Evolutionary conservation across 2,888 invertebrate genomes (phyloP).

Genomic region (Thymelicus sylvestris): DNA sequence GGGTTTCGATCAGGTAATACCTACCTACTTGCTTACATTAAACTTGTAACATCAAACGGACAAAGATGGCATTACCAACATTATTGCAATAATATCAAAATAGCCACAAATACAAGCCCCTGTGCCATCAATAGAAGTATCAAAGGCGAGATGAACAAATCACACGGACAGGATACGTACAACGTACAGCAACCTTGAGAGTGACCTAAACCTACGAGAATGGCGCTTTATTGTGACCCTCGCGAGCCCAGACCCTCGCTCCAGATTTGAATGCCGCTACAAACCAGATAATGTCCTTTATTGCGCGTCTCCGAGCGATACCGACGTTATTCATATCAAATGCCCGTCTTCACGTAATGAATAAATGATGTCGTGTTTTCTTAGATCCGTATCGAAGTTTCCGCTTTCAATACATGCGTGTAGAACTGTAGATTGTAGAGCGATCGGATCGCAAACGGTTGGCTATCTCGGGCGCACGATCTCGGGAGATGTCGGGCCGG

Average conservation of each 20-base stretch:
- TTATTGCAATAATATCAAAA: not conserved
- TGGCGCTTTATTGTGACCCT: conserved; percentile 66
- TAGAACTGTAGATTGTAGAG: conserved; percentile 23
- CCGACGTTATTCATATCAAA: conserved; percentile 51
- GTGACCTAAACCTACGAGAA: conserved; percentile 60
- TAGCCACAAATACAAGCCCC: not conserved
- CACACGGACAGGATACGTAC: conserved; percentile 36
- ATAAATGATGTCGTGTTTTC: conserved; percentile 47
- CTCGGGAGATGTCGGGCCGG: conserved; percentile 39
- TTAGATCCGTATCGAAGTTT: conserved; percentile 50
- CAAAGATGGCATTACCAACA: not conserved
- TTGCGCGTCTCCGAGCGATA: conserved; percentile 53
- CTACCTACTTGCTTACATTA: too few species aligned
- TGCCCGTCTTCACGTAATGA: conserved; percentile 47
- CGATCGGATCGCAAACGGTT: conserved; percentile 44
- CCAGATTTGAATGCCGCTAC: conserved; percentile 52
- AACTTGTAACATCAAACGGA: not conserved
- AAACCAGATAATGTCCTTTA: conserved; percentile 58
- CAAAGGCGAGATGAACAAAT: conserved; percentile 10
- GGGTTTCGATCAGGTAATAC: too few species aligned
- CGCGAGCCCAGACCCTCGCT: conserved; percentile 52
- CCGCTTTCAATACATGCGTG: conserved; percentile 44
- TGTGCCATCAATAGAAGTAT: not conserved
- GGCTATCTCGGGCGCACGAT: conserved; percentile 47
- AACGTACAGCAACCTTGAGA: conserved; percentile 60